Evolutionary conservation across 2,888 invertebrate species (phyloP).

Genomic region (Perizoma affinitatum): DNA sequence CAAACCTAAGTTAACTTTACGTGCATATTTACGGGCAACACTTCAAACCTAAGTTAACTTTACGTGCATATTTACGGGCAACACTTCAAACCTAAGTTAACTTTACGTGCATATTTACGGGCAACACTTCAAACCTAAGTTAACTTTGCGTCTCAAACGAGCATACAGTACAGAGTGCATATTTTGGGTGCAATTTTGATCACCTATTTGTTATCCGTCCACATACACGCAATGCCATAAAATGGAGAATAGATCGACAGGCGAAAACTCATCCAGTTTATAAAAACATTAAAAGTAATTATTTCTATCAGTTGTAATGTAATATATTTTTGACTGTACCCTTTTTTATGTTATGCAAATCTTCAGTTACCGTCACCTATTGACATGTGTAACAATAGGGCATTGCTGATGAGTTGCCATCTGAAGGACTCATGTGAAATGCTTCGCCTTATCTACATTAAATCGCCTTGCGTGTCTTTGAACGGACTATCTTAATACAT

Average conservation of each 20-base stretch:
- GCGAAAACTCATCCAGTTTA: too few relatives aligned
- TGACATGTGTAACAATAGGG: too few relatives aligned
- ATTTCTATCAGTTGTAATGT: too few relatives aligned
- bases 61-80: neutral
- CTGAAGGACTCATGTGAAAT: too few relatives aligned
- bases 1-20: neutral
- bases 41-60: neutral
- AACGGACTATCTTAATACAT: slow-evolving; percentile 3
- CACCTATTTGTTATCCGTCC: neutral
- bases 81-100: slow-evolving; percentile 1
- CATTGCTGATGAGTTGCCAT: too few relatives aligned
- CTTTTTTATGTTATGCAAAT: too few relatives aligned
- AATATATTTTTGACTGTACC: too few relatives aligned
- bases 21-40: neutral
- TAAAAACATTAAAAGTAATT: too few relatives aligned
- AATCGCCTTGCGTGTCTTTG: neutral
- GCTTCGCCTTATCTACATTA: neutral
- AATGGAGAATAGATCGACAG: too few relatives aligned
- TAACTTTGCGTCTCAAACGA: too few relatives aligned
- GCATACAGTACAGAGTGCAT: slow-evolving; percentile 1
- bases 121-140: slow-evolving; percentile 10
- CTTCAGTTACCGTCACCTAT: too few relatives aligned
- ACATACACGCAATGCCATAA: neutral
- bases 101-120: neutral
- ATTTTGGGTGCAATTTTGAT: slow-evolving; percentile 1